Percentiles rank a stretch among this genome's conserved stretches.
phyloP scores from a whole-genome alignment of 2,888 invertebrate species.

The Cancer borealis region DNA sequence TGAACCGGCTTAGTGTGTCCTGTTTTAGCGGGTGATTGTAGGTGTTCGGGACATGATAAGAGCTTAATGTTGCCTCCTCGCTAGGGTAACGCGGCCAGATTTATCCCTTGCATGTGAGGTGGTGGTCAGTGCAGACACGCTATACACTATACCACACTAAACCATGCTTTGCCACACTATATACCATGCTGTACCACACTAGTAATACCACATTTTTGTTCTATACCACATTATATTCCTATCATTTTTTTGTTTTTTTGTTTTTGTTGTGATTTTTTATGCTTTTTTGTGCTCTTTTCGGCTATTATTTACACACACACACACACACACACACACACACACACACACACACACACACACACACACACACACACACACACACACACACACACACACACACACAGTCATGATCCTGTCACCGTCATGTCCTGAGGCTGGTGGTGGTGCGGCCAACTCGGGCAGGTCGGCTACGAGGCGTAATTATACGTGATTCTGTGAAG shows the following conservation, averaged over 20 bases:
- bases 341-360: background rate
- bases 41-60: slow-evolving; percentile 53
- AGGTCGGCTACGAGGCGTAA: background rate
- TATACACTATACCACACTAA: background rate
- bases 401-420: slow-evolving; percentile 12
- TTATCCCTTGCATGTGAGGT: slow-evolving; percentile 60
- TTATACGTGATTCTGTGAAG: background rate
- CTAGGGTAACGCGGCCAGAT: slow-evolving; percentile 33
- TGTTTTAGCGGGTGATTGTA: slow-evolving; percentile 30
- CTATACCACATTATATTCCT: background rate
- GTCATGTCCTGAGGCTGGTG: slow-evolving; percentile 1
- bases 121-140: background rate
- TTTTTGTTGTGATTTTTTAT: background rate
- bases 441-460: background rate
- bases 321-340: background rate
- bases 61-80: slow-evolving; percentile 52
- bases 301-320: background rate
- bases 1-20: background rate
- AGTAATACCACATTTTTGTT: background rate
- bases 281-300: background rate
- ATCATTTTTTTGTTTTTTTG: background rate
- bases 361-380: slow-evolving; percentile 20
- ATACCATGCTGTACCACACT: background rate
- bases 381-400: slow-evolving; percentile 20
- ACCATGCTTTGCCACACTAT: background rate